Conservation (phyloP, 1,140 invertebrate genomes). For the Pseudomyrmex pallidus region DNA sequence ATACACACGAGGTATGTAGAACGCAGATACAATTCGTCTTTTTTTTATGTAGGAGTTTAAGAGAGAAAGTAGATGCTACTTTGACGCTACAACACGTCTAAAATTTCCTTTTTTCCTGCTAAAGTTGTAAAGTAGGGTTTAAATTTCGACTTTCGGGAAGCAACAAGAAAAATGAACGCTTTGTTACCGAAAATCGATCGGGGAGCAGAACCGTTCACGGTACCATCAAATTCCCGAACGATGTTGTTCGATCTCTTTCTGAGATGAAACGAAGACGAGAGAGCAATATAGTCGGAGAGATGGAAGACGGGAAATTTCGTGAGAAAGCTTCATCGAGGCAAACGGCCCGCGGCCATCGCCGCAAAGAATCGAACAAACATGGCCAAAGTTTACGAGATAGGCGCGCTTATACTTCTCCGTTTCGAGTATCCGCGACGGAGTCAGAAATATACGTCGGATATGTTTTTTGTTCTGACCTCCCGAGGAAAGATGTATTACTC, state of each 20-base stretch:
- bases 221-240: background rate
- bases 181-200: background rate
- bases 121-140: too few species aligned
- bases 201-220: background rate
- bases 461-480: constrained; percentile 55
- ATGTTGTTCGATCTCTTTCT: constrained; percentile 16
- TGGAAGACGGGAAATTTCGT: constrained; percentile 13
- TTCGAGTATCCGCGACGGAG: constrained; percentile 5
- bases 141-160: too few species aligned
- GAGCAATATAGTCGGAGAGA: background rate
- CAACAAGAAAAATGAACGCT: background rate
- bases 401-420: background rate
- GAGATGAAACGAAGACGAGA: constrained; percentile 1
- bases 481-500: constrained; percentile 54
- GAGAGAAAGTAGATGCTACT: too few species aligned
- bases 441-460: constrained; percentile 47
- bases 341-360: constrained; percentile 29
- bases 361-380: constrained; percentile 9
- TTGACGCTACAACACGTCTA: too few species aligned
- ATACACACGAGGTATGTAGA: too few species aligned
- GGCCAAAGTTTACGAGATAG: constrained; percentile 38
- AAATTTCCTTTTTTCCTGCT: too few species aligned
- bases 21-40: too few species aligned
- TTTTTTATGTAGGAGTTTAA: too few species aligned
- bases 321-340: constrained; percentile 9